Base-by-base conservation (phyloP, 2,888 invertebrate species). In the Ophraella communa region DNA sequence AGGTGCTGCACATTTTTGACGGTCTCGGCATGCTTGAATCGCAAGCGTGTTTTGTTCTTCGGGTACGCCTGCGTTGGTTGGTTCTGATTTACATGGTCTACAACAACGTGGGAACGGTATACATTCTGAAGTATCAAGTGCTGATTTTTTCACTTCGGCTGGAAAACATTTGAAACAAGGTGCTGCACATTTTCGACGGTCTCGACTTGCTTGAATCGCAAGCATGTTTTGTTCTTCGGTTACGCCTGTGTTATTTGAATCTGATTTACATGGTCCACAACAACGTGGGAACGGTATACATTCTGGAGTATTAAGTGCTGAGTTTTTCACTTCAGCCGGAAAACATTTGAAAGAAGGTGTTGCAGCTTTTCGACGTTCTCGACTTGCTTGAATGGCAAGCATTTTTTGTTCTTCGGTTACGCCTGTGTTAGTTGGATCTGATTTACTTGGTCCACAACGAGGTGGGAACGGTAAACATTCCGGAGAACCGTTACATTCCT, bases 401-500 rank as follows among this genome's bases (percentile, higher is more conserved):
- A 30, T 30, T 21, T 7, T 21, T 20, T 21, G 2, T 8, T 45
- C 21, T 3, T 20, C 1, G 21, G 3, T 45, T 1, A 21, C 5
- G 1, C 47, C 57, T 14, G 33, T 17, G 18, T 45, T 20, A 7
- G 57, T 57, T n/a, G 44, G 24, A 27, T 24, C 47, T 11, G 76
- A 81, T 63, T 77, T 73, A 59, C 80, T 80, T 1, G 85, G 85
- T 39, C 82, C 82, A 69, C 86, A 86, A 17, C 78, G 80, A 0
- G 85, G 84, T 11, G 85, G 85, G 63, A 78, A 79, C 51, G 81
- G 81, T 68, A 83, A 74, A 71, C 86, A 86, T 23, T 78, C 80
- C 0, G 83, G 83, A 3, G 82, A 79, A 44, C 85, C 85, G 62
- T 82, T 83, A 69, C 87, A 87, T 18, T 81, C 78, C 1, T 82